Conservation (phyloP, 2,113 vertebrate species). For the Lepus timidus region DNA sequence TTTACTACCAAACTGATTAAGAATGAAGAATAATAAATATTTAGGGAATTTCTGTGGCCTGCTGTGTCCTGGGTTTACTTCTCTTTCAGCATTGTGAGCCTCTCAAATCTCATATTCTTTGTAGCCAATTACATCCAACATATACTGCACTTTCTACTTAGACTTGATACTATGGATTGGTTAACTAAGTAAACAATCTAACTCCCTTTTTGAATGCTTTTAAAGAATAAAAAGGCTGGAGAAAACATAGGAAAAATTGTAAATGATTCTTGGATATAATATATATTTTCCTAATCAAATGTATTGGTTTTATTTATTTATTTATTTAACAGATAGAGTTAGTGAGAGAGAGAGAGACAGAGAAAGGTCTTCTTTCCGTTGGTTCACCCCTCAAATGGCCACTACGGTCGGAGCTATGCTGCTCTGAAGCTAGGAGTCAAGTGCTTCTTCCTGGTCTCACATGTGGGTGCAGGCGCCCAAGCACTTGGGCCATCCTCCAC, state of each 20-base stretch:
- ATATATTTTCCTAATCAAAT: background rate
- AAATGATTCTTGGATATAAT: background rate
- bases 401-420: no score
- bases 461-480: no score
- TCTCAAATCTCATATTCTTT: background rate
- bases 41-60: background rate
- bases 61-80: background rate
- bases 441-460: no score
- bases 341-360: no score
- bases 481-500: no score
- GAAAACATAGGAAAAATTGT: background rate
- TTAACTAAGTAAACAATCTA: background rate
- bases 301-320: no score
- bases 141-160: background rate
- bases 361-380: no score
- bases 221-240: background rate
- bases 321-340: no score
- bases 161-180: background rate
- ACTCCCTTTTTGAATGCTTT: background rate
- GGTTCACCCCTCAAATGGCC: no score
- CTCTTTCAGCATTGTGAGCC: background rate
- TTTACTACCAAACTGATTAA: conserved; percentile 8
- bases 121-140: background rate
- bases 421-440: no score
- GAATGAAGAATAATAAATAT: background rate